phyloP scores from a whole-genome alignment of 2,113 vertebrate genomes.

The Alethe castanea region DNA sequence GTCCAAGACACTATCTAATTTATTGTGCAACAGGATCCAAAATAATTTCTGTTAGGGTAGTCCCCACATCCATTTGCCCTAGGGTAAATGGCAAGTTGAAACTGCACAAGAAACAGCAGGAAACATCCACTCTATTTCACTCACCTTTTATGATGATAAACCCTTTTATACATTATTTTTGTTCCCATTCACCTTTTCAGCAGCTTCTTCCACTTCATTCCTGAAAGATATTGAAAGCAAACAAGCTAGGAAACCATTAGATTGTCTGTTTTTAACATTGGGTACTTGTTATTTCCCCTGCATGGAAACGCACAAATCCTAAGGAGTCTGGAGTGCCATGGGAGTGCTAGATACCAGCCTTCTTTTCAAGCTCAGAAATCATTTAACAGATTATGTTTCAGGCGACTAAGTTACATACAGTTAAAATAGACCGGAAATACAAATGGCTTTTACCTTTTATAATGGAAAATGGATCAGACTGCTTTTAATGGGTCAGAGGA shows the following conservation, averaged over 20 bases:
- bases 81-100: not conserved
- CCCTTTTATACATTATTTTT: not conserved
- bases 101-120: not conserved
- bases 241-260: not conserved
- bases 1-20: not conserved
- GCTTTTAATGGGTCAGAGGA: not conserved
- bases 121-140: not conserved
- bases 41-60: not conserved
- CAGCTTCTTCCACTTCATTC: not conserved
- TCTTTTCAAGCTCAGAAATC: not conserved
- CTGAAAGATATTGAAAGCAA: not conserved
- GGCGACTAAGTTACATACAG: not conserved
- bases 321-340: not conserved
- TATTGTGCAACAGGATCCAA: not conserved
- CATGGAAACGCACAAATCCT: not conserved
- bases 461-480: not conserved
- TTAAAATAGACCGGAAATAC: not conserved
- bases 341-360: not conserved
- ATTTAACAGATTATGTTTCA: not conserved
- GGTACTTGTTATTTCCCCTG: not conserved
- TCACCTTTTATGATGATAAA: not conserved
- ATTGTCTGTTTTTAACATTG: not conserved
- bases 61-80: not conserved
- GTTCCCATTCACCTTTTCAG: not conserved
- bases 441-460: not conserved